Evolutionary conservation across 2,888 invertebrate species (phyloP).

Genomic region (Anagyrus pseudococci): DNA sequence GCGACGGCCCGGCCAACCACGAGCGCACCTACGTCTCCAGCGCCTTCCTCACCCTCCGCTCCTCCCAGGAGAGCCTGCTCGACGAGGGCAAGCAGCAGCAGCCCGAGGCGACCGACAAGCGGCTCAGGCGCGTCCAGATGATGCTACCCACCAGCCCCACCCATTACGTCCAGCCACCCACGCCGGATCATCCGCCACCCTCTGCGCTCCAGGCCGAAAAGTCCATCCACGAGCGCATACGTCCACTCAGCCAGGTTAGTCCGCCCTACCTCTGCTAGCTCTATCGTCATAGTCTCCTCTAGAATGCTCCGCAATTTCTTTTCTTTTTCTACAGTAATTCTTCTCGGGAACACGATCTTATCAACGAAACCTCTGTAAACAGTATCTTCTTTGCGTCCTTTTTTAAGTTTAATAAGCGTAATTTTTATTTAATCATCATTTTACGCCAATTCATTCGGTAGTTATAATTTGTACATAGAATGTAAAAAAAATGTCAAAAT

Average conservation of each 20-base stretch:
- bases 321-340: too few relatives aligned
- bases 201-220: conserved; percentile 87
- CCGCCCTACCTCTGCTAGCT: too few relatives aligned
- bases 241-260: conserved; percentile 88
- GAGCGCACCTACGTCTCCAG: conserved; percentile 65
- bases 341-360: too few relatives aligned
- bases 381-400: too few relatives aligned
- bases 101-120: conserved; percentile 57
- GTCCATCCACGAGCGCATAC: conserved; percentile 88
- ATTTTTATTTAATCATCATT: too few relatives aligned
- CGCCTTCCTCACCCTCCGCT: conserved; percentile 66
- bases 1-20: conserved; percentile 50
- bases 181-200: conserved; percentile 93
- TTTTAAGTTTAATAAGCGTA: too few relatives aligned
- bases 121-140: conserved; percentile 58
- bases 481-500: too few relatives aligned
- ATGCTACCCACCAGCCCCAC: conserved; percentile 82
- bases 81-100: conserved; percentile 66
- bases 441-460: too few relatives aligned
- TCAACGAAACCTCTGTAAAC: too few relatives aligned
- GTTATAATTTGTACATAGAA: too few relatives aligned
- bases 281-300: not conserved
- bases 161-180: conserved; percentile 89
- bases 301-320: too few relatives aligned
- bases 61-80: conserved; percentile 69